phyloP scores from a whole-genome alignment of 37 sponge, comb jelly and placozoan species.

The Crambe crambe region DNA sequence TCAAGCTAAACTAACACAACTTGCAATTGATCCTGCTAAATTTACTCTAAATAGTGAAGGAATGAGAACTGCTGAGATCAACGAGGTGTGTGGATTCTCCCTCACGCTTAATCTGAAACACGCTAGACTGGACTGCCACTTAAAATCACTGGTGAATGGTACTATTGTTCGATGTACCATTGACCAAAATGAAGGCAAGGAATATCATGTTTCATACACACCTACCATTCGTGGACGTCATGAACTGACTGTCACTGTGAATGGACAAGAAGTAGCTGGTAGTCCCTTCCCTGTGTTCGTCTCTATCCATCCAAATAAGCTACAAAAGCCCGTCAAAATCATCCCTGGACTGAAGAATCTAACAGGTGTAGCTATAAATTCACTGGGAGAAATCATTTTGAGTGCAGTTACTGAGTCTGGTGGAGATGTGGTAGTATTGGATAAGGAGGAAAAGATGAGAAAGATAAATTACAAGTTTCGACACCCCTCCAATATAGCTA shows the following conservation, averaged over 20 bases:
- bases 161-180: background rate
- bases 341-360: constrained; percentile 1
- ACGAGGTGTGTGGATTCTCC: background rate
- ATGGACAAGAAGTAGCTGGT: too few relatives aligned
- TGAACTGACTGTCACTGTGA: too few relatives aligned
- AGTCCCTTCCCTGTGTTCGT: too few relatives aligned
- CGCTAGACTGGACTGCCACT: background rate
- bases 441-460: constrained; percentile 1
- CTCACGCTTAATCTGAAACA: background rate
- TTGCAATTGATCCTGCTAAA: constrained; percentile 1
- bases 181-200: background rate
- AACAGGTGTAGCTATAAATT: background rate
- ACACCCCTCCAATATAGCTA: background rate
- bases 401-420: background rate
- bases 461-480: constrained; percentile 4
- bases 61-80: constrained; percentile 7
- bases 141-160: background rate
- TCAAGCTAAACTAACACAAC: constrained; percentile 6
- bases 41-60: background rate
- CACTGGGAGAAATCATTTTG: constrained; percentile 8
- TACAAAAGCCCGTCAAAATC: too few relatives aligned
- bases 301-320: too few relatives aligned
- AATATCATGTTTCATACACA: too few relatives aligned
- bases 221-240: too few relatives aligned
- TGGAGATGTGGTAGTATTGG: too few relatives aligned